Conservation (phyloP, 2,888 invertebrate species). For the Prostheceraeus crozeri region DNA sequence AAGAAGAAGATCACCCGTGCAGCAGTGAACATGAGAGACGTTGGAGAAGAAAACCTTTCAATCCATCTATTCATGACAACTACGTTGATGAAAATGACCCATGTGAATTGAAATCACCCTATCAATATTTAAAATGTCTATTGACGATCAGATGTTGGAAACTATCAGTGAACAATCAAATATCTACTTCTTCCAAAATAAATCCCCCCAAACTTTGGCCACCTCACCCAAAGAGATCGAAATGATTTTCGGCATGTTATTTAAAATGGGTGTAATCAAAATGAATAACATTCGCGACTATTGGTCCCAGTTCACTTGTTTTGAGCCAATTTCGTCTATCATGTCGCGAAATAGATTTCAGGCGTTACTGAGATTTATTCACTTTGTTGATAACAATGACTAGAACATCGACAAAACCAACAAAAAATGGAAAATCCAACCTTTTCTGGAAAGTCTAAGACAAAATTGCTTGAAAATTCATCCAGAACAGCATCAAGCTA, state of each 20-base stretch:
- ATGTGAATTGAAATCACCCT: no score
- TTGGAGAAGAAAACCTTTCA: no score
- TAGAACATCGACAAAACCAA: slow-evolving; percentile 6
- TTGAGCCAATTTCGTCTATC: slow-evolving; percentile 13
- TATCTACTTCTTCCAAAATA: slow-evolving; percentile 16
- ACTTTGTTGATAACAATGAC: slow-evolving; percentile 33
- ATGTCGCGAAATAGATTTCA: slow-evolving; percentile 30
- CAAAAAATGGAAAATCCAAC: slow-evolving; percentile 32
- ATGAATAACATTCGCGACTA: no score
- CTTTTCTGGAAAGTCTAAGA: slow-evolving; percentile 36
- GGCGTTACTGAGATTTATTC: slow-evolving; percentile 21
- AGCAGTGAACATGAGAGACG: no score
- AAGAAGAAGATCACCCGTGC: no score
- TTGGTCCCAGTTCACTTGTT: no score
- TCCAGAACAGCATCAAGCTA: slow-evolving; percentile 35
- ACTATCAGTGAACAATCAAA: slow-evolving; percentile 22
- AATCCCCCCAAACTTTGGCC: slow-evolving; percentile 19
- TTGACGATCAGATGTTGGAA: slow-evolving; percentile 15
- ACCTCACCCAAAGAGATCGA: slow-evolving; percentile 21
- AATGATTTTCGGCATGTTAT: slow-evolving; percentile 15
- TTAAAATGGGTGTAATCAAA: slow-evolving; percentile 50
- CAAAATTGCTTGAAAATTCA: slow-evolving; percentile 35
- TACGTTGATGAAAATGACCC: no score
- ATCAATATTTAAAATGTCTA: slow-evolving; percentile 8
- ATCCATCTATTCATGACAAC: no score